Evolutionary conservation across 2,888 invertebrate genomes (phyloP).

Genomic region (Aquatica leii): DNA sequence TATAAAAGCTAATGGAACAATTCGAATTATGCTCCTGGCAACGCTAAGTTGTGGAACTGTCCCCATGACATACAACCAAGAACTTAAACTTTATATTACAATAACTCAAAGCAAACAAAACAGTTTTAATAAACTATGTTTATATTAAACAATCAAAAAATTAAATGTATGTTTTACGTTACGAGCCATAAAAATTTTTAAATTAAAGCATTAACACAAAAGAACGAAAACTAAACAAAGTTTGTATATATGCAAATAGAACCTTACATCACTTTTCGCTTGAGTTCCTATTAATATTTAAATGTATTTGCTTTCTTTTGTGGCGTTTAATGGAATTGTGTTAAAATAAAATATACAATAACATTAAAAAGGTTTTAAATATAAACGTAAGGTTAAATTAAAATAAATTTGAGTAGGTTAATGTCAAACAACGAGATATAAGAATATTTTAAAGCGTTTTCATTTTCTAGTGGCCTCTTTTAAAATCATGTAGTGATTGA

Average conservation of each 20-base stretch:
- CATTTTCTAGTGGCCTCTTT: neutral
- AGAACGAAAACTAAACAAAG: neutral
- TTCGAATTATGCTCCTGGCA: slow-evolving; percentile 15
- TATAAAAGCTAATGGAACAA: slow-evolving; percentile 25
- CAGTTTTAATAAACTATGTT: too few species aligned
- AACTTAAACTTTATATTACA: slow-evolving; percentile 10
- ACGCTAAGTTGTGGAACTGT: slow-evolving; percentile 19
- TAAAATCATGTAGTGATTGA: slow-evolving; percentile 4
- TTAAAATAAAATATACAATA: neutral
- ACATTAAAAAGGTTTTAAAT: neutral
- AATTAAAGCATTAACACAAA: too few species aligned
- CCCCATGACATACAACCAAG: slow-evolving; percentile 13
- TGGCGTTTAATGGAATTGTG: neutral
- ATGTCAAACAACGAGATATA: too few species aligned
- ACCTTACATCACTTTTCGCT: slow-evolving; percentile 27
- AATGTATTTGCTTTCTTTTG: slow-evolving; percentile 21
- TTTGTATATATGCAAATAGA: slow-evolving; percentile 24
- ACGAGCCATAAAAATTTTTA: too few species aligned
- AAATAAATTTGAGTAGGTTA: too few species aligned
- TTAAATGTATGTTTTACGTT: too few species aligned
- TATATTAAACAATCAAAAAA: too few species aligned
- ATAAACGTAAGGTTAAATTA: too few species aligned
- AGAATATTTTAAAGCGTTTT: slow-evolving; percentile 1
- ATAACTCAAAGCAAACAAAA: neutral
- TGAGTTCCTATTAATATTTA: slow-evolving; percentile 25